Percentiles rank a stretch among this genome's conserved stretches.
Evolutionary conservation across 2,888 invertebrate genomes (phyloP).

Genomic region (Adelognathus sp.): DNA sequence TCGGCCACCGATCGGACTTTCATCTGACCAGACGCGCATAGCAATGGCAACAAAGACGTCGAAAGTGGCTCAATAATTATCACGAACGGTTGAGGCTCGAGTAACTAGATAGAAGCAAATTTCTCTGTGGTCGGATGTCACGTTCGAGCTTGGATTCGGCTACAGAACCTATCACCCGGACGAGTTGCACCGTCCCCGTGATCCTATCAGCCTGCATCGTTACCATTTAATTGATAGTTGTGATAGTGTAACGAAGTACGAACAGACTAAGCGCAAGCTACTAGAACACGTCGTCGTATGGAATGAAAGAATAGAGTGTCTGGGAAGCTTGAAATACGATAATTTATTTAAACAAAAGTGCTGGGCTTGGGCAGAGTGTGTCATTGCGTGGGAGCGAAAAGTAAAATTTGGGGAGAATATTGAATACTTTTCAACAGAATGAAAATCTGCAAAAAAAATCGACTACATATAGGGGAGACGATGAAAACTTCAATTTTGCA

Average conservation of each 20-base stretch:
- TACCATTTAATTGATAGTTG: constrained; percentile 31
- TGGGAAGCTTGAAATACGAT: neutral
- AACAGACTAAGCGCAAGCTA: too few species aligned
- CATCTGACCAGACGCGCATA: neutral
- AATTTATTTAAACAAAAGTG: too few species aligned
- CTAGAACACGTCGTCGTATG: neutral
- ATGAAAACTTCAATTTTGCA: too few species aligned
- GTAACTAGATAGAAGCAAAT: constrained; percentile 1
- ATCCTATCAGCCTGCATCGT: neutral
- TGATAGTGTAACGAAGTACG: neutral
- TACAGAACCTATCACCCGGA: neutral
- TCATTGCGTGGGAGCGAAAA: too few species aligned
- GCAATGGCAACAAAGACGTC: neutral
- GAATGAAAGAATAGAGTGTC: neutral
- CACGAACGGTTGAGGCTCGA: constrained; percentile 14
- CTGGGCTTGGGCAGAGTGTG: too few species aligned
- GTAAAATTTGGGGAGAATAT: too few species aligned
- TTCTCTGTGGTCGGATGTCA: constrained; percentile 33
- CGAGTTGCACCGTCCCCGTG: neutral
- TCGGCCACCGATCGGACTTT: neutral
- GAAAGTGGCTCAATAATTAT: constrained; percentile 54
- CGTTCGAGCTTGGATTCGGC: constrained; percentile 16
- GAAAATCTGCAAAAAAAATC: too few species aligned
- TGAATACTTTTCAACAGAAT: too few species aligned
- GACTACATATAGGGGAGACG: too few species aligned